These are phyloP conservation scores for Lacanobia wlatinum DNA, from an alignment of 2,888 invertebrate species.

Conservation along the genomic window DNA sequence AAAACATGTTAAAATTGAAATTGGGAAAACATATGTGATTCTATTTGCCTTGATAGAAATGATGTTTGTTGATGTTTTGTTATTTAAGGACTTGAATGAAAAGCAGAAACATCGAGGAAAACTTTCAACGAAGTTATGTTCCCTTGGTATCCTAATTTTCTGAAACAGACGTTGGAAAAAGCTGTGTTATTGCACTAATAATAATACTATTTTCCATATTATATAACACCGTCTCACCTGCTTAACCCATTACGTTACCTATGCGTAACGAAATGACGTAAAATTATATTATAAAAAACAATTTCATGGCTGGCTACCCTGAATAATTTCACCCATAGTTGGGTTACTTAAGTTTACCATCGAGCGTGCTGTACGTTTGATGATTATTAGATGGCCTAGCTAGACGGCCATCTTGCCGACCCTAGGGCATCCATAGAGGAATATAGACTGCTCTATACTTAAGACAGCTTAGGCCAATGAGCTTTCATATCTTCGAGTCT, in stretches of 20 bases:
- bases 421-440: constrained; percentile 18
- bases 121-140: too few species aligned
- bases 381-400: too few species aligned
- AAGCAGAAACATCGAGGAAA: too few species aligned
- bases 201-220: background rate
- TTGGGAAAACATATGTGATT: too few species aligned
- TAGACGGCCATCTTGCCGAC: constrained; percentile 20
- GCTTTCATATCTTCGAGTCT: constrained; percentile 22
- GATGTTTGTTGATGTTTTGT: too few species aligned
- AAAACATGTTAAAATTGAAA: too few species aligned
- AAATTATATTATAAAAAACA: constrained; percentile 30
- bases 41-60: too few species aligned
- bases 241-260: constrained; percentile 17
- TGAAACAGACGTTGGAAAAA: too few species aligned
- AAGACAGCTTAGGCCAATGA: constrained; percentile 44
- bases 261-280: constrained; percentile 34
- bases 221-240: constrained; percentile 18
- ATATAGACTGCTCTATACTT: constrained; percentile 33
- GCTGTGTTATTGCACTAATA: background rate
- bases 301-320: constrained; percentile 38
- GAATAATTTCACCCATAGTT: constrained; percentile 12
- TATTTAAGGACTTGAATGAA: too few species aligned
- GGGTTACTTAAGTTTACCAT: constrained; percentile 12
- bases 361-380: background rate
- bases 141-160: too few species aligned